Evolutionary conservation across 2,888 invertebrate genomes (phyloP).

Genomic region (Nephrotoma appendiculata): DNA sequence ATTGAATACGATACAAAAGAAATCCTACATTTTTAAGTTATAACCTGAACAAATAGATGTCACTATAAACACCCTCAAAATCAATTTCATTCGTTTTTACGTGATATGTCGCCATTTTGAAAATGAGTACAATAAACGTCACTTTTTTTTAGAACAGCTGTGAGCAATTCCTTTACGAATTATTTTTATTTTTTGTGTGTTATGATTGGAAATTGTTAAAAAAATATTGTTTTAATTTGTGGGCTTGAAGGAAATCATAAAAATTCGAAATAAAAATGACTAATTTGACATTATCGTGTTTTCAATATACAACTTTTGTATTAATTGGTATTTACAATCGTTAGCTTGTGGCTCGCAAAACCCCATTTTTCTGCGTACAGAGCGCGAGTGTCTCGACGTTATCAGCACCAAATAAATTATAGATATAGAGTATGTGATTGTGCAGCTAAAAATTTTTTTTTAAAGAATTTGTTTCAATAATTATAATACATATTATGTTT

Average conservation of each 20-base stretch:
- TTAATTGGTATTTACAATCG: constrained; percentile 10
- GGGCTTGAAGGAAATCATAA: neutral
- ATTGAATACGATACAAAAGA: neutral
- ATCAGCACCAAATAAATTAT: neutral
- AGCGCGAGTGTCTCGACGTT: neutral
- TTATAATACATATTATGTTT: neutral
- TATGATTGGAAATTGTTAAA: neutral
- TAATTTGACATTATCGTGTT: constrained; percentile 24
- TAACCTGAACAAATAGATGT: constrained; percentile 2
- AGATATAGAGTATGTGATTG: neutral
- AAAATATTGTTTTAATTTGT: neutral
- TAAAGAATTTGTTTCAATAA: neutral
- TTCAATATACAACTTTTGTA: constrained; percentile 10
- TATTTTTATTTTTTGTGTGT: neutral
- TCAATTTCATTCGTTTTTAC: neutral
- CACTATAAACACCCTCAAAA: neutral
- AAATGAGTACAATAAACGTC: constrained; percentile 2
- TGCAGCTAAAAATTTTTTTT: neutral
- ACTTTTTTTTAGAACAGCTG: constrained; percentile 4
- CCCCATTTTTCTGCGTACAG: neutral
- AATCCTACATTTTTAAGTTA: neutral
- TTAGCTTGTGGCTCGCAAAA: constrained; percentile 1
- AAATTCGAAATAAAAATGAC: neutral
- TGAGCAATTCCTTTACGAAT: neutral
- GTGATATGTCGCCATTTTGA: neutral